Evolutionary conservation across 2,113 vertebrate species (phyloP), one percentile per base, ranked within the genome.

Genomic region (Casuarius casuarius): DNA sequence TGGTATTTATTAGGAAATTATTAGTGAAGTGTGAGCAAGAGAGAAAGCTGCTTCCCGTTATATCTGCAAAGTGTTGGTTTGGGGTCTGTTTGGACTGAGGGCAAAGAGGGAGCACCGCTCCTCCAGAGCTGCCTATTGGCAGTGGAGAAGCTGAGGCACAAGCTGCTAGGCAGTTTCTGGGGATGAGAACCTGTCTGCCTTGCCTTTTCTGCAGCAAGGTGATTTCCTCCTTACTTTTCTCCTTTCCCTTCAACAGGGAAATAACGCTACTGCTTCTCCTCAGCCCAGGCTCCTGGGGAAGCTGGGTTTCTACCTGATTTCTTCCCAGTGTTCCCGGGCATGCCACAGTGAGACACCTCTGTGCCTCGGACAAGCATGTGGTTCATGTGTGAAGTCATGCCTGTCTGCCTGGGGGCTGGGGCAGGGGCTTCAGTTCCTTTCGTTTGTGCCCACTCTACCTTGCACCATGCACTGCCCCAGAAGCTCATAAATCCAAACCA

Each of bases 281-380:
- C 40, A 38, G 15, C 6, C 8, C n/a, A 49, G 38, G 49, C 48
- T 25, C n/a, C 5, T 28, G 40, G 35, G 20, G 48, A 84, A 62
- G 14, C 2, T 84, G n/a, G 5, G 2, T 54, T 58, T 58, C 40
- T 31, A 61, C 56, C 10, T 17, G 4, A 18, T 29, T 44, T 4
- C 23, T 26, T 14, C 58, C 2, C 0, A 52, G 19, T 59, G 44
- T 38, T 10, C 12, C 66, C 19, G 25, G 25, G 5, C 38, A n/a
- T 12, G 25, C 33, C 16, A 26, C 6, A 42, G 44, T 0, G 3
- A 31, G 56, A 46, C n/a, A 26, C 4, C 51, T 19, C 21, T 6
- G 9, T 0, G 7, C 6, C 7, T 4, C 0, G 1, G 29, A 62
- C n/a, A 78, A 25, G 48, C 12, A 16, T 0, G 0, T 63, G 14